These are phyloP conservation scores for Ceyx cyanopectus DNA, from an alignment of 2,113 vertebrate species.

Conservation along the genomic window DNA sequence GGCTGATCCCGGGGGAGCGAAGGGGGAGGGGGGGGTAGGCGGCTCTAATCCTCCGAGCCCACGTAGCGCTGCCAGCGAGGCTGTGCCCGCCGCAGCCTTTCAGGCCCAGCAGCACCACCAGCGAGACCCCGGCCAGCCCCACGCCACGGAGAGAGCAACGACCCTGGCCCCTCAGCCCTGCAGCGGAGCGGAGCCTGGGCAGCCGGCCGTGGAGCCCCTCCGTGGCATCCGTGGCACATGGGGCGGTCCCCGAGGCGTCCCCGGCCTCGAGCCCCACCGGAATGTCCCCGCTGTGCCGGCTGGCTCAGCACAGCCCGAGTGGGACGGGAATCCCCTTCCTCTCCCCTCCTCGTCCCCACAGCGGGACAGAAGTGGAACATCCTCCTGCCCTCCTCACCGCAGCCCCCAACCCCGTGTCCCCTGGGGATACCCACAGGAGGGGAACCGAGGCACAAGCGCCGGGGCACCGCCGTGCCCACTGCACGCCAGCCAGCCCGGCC, in stretches of 20 bases:
- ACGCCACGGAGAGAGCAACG: fast-evolving
- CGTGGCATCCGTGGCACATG: fast-evolving
- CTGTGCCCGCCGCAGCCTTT: neutral
- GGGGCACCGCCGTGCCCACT: fast-evolving
- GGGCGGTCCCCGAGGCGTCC: neutral
- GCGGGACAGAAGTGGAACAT: neutral
- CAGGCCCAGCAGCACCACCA: fast-evolving
- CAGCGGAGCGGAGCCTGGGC: neutral
- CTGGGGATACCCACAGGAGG: neutral
- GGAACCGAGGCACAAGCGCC: neutral
- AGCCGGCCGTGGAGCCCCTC: neutral
- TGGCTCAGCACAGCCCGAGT: fast-evolving
- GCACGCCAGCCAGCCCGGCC: neutral
- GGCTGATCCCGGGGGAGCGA: constrained; percentile 25
- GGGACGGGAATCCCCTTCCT: neutral
- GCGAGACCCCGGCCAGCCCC: neutral
- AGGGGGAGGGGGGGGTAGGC: neutral
- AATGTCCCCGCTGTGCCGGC: fast-evolving
- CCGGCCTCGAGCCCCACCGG: neutral
- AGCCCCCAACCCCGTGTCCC: neutral
- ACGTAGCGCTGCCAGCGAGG: neutral
- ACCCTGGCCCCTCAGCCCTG: neutral
- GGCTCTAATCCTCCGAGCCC: constrained; percentile 32
- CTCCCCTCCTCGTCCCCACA: neutral
- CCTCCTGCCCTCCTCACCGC: neutral